A percentile compares a stretch with the other conserved stretches of the same genome.
These are phyloP conservation scores for Copsychus sechellarum DNA, from an alignment of 2,113 vertebrate species.

Conservation along the genomic window DNA sequence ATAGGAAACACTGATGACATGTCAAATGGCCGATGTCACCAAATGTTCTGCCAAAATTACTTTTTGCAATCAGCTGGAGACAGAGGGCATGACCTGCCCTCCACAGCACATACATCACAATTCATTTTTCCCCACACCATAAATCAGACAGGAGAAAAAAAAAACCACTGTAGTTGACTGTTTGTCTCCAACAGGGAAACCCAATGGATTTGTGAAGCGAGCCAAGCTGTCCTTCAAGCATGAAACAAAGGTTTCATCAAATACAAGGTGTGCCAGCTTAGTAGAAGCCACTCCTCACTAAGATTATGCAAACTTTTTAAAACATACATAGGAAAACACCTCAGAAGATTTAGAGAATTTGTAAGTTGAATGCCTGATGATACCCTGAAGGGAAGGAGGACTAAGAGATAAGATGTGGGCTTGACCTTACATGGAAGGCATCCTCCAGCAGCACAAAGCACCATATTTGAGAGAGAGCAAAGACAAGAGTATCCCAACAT, in stretches of 20 bases:
- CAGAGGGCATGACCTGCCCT: neutral
- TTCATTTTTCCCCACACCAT: neutral
- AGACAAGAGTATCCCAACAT: neutral
- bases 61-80: neutral
- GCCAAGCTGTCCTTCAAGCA: constrained; percentile 26
- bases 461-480: neutral
- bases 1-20: neutral
- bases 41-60: neutral
- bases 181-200: neutral
- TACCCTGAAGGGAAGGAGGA: constrained; percentile 43
- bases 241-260: neutral
- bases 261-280: constrained; percentile 23
- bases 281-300: neutral
- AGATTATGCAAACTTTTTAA: constrained; percentile 24
- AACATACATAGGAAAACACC: neutral
- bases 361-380: constrained; percentile 38
- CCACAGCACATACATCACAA: neutral
- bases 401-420: constrained; percentile 23
- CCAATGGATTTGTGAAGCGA: neutral
- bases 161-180: neutral
- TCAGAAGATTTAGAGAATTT: constrained; percentile 59
- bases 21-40: neutral
- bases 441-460: neutral
- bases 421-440: neutral
- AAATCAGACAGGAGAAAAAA: accelerated